These are phyloP conservation scores for Petrolisthes cinctipes DNA, from an alignment of 2,888 invertebrate species.

Conservation along the genomic window DNA sequence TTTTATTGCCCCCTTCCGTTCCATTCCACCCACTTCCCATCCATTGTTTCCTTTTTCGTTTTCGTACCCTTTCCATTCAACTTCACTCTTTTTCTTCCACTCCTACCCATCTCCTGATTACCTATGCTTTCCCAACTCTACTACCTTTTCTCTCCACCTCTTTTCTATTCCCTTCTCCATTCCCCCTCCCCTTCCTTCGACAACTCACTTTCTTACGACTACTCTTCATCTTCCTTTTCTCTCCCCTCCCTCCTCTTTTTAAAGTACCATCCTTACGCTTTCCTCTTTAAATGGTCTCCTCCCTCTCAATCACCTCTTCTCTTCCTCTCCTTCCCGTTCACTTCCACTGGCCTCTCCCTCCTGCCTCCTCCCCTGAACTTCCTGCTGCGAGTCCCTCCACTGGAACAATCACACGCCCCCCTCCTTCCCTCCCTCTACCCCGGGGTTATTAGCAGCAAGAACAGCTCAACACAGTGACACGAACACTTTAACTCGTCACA, in stretches of 20 bases:
- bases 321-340: background rate
- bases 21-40: too few relatives aligned
- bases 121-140: background rate
- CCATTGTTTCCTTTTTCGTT: background rate
- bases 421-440: background rate
- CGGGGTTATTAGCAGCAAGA: background rate
- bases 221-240: background rate
- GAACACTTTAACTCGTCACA: background rate
- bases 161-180: too few relatives aligned
- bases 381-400: background rate
- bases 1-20: background rate
- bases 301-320: background rate
- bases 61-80: background rate
- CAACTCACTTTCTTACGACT: background rate
- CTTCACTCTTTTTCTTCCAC: background rate
- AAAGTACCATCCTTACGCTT: background rate
- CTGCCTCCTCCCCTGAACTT: background rate
- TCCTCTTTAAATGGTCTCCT: too few relatives aligned
- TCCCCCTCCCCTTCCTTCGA: background rate
- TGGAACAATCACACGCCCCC: constrained; percentile 18
- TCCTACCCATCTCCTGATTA: background rate
- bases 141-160: background rate
- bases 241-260: background rate
- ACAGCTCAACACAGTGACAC: constrained; percentile 11
- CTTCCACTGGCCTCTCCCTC: background rate